A percentile compares a stretch with the other conserved stretches of the same genome.
Conservation (phyloP, 2,113 vertebrate genomes). For the Saguinus midas region DNA sequence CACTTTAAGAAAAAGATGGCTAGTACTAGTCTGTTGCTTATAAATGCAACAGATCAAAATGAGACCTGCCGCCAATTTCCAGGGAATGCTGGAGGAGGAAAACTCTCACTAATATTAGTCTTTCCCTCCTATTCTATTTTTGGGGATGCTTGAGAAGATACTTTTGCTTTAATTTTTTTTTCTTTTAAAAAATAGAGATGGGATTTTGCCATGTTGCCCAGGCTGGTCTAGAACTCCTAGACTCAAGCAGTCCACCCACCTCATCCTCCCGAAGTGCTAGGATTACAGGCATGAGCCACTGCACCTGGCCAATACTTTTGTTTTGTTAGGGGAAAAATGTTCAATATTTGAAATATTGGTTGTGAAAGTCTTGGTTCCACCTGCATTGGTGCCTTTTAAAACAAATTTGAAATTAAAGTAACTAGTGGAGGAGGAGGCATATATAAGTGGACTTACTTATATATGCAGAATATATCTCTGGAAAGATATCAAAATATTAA, state of each 20-base stretch:
- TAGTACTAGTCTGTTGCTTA: neutral
- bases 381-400: neutral
- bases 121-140: neutral
- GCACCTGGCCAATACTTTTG: no score
- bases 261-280: no score
- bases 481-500: neutral
- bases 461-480: neutral
- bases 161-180: neutral
- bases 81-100: neutral
- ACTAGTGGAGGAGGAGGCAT: neutral
- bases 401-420: neutral
- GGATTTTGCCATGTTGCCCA: no score
- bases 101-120: neutral
- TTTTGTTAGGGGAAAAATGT: neutral
- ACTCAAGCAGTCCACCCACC: no score
- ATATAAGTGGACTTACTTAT: neutral
- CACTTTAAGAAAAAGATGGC: conserved; percentile 14
- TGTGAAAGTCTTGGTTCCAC: neutral
- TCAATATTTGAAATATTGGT: neutral
- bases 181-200: no score
- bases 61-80: neutral
- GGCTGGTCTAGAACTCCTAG: no score
- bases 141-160: neutral
- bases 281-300: no score
- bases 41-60: neutral